Percentiles rank a stretch among this genome's conserved stretches.
phyloP scores from a whole-genome alignment of 2,113 vertebrate species.

The Prunella fulvescens region DNA sequence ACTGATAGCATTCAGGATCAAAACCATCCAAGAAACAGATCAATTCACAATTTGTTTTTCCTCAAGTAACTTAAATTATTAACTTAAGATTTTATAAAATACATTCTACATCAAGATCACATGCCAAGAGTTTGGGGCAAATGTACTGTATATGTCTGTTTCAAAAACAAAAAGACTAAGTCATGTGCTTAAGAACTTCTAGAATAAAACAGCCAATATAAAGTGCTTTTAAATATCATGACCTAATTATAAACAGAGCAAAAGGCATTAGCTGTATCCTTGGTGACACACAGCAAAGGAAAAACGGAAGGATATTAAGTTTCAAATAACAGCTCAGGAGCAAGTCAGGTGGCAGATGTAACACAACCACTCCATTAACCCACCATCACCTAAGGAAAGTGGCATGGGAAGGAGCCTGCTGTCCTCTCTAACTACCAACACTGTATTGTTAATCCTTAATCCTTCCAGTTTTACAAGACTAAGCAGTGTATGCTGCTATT shows the following conservation, averaged over 20 bases:
- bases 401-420: background rate
- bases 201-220: background rate
- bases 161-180: background rate
- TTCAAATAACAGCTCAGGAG: slow-evolving; percentile 10
- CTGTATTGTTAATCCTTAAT: background rate
- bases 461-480: background rate
- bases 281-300: background rate
- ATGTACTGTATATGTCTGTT: background rate
- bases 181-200: background rate
- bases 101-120: background rate
- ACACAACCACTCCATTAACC: background rate
- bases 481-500: background rate
- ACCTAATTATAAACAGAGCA: slow-evolving; percentile 2
- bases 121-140: background rate
- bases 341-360: background rate
- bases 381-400: accelerated
- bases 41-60: background rate
- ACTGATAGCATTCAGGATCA: background rate
- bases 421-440: background rate
- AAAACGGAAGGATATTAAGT: slow-evolving; percentile 10
- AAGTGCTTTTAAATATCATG: background rate
- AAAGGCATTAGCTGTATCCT: slow-evolving; percentile 8
- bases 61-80: background rate
- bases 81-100: background rate
- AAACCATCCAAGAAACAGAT: background rate